Conservation (phyloP, 2,888 invertebrate genomes). For the Lithosia quadra region DNA sequence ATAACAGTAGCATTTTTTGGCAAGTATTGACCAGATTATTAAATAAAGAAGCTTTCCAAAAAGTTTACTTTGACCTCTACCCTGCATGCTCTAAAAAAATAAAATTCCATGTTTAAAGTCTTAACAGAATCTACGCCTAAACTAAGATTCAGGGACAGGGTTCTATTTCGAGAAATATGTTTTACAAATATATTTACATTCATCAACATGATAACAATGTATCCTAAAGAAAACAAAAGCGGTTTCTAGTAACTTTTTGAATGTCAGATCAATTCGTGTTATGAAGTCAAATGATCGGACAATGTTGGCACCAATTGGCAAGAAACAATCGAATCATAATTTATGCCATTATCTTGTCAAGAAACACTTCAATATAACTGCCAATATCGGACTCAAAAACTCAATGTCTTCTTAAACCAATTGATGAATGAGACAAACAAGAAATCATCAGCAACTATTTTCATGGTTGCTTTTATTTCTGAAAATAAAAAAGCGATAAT, state of each 20-base stretch:
- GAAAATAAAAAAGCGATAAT: background rate
- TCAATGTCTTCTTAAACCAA: background rate
- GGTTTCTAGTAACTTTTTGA: background rate
- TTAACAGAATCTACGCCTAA: background rate
- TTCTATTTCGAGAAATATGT: background rate
- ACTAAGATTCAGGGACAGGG: background rate
- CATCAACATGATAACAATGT: background rate
- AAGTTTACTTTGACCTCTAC: too few relatives aligned
- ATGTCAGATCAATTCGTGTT: constrained; percentile 7
- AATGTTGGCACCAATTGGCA: background rate
- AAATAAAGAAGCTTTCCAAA: too few relatives aligned
- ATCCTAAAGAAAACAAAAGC: background rate
- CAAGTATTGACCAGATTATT: too few relatives aligned
- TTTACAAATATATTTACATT: background rate
- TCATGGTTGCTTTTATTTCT: background rate
- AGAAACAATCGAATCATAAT: background rate
- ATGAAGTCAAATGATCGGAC: background rate
- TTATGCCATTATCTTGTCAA: background rate
- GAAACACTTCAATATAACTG: background rate
- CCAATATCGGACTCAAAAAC: background rate
- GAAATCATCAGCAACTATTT: background rate
- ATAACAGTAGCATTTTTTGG: too few relatives aligned
- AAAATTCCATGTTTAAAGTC: too few relatives aligned
- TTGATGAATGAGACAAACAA: background rate
- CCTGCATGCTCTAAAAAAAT: too few relatives aligned